Conservation (phyloP, 2,113 vertebrate genomes). For the Ctenodactylus gundi region DNA sequence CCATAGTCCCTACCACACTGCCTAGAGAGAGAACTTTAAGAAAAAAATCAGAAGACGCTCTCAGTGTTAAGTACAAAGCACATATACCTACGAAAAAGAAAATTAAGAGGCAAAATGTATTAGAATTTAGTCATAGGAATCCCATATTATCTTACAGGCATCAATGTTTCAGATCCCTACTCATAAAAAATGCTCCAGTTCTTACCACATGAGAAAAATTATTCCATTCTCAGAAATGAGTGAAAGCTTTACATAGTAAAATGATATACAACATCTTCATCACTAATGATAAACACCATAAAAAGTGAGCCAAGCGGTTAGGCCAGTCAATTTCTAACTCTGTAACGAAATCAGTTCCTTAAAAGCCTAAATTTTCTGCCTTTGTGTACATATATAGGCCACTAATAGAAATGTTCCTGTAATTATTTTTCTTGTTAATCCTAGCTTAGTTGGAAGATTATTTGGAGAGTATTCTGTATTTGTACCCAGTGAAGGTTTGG, state of each 20-base stretch:
- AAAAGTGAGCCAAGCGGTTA: background rate
- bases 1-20: background rate
- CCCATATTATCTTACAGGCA: background rate
- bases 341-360: slow-evolving; percentile 20
- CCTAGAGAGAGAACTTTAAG: background rate
- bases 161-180: background rate
- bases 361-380: background rate
- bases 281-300: background rate
- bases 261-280: background rate
- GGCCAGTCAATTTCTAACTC: slow-evolving; percentile 21
- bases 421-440: slow-evolving; percentile 26
- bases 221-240: slow-evolving; percentile 1
- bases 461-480: background rate
- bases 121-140: background rate
- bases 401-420: background rate
- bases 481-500: background rate
- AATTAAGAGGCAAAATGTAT: background rate
- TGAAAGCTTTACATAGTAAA: background rate
- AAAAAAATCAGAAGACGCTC: background rate
- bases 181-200: background rate
- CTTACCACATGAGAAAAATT: background rate
- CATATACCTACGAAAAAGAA: background rate
- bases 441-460: slow-evolving; percentile 40
- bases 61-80: background rate
- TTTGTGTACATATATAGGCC: background rate